phyloP scores from a whole-genome alignment of 2,113 vertebrate genomes.

The Sterrhoptilus dennistouni region DNA sequence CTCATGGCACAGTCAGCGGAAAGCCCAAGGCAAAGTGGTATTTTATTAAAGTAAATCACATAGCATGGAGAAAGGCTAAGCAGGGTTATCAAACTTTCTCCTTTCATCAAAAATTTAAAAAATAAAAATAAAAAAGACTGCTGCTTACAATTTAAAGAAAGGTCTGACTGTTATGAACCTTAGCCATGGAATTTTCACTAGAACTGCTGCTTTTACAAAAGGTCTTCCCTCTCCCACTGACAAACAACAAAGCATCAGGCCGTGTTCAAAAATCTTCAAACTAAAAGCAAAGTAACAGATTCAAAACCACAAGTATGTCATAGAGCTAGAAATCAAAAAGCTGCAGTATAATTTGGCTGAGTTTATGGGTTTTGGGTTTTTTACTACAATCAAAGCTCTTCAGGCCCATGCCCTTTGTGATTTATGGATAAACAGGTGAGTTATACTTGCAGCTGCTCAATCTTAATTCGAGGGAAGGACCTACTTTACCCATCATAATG shows the following conservation, averaged over 20 bases:
- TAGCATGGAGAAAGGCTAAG: neutral
- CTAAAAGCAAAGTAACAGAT: neutral
- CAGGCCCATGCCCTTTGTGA: neutral
- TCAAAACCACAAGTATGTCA: neutral
- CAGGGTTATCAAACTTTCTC: neutral
- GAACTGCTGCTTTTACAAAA: neutral
- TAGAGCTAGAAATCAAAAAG: neutral
- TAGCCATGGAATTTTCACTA: neutral
- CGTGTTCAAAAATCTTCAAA: neutral
- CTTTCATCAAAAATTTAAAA: neutral
- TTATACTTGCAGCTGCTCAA: neutral
- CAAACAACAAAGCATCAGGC: neutral
- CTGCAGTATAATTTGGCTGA: neutral
- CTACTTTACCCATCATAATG: neutral
- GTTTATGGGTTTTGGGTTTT: fast-evolving
- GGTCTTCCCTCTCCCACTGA: neutral
- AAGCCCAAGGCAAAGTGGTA: neutral
- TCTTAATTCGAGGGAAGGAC: neutral
- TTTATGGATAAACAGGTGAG: neutral
- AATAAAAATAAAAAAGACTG: neutral
- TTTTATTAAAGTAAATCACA: neutral
- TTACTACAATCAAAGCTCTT: neutral
- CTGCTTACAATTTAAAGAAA: neutral
- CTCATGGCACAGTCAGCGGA: neutral
- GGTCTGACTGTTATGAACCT: neutral